Base-by-base conservation (phyloP, 2,888 invertebrate species). In the Brachypalpus laphriformis region DNA sequence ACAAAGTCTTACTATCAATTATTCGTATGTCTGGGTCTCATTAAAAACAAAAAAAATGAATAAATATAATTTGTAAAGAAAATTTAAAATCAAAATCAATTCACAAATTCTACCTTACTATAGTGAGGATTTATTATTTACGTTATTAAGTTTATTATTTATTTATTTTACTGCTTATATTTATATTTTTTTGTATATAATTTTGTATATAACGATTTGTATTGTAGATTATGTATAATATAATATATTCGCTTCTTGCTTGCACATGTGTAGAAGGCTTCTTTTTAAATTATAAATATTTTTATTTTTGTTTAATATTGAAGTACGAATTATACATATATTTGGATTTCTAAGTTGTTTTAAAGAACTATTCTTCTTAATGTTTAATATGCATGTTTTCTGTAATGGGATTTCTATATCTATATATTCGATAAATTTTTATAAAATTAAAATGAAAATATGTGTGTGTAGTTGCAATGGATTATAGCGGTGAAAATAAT, bases 51-150 rank as follows among this genome's bases (percentile, higher is more conserved):
- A 6, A 34, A 28, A 20, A 49, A 9, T 22, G 25, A 66, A 42
- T 25, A 45, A 70, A 28, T 68, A 16, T 20, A 70, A 31, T 49
- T 49, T 65, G 11, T 49, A 47, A 74, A n/a, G 54, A 20, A 61
- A 28, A 54, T 28, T 11, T 34, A 56, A 59, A 65, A 45, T 40
- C 25, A 57, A 82, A 71, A 76, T 78, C 40, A 75, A 70, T 70
- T 70, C 51, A 51, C 61, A 65, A 77, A 81, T 81, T 85, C 74
- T 85, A 82, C 82, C 87, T 87, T 87, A 87, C 87, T 87, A 87
- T 87, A 87, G 83, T 87, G 87, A 87, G 82, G 83, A 72, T 68
- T 71, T 76, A 34, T 71, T 70, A 34, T 68, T 57, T 71, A 9
- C 59, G 9, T 42, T 25, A 3, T 49, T 45, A 42, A 54, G 40